A percentile compares a stretch with the other conserved stretches of the same genome.
Evolutionary conservation across 2,797 vertebrate genomes (phyloP).

Genomic region (Enteromius viviparus): DNA sequence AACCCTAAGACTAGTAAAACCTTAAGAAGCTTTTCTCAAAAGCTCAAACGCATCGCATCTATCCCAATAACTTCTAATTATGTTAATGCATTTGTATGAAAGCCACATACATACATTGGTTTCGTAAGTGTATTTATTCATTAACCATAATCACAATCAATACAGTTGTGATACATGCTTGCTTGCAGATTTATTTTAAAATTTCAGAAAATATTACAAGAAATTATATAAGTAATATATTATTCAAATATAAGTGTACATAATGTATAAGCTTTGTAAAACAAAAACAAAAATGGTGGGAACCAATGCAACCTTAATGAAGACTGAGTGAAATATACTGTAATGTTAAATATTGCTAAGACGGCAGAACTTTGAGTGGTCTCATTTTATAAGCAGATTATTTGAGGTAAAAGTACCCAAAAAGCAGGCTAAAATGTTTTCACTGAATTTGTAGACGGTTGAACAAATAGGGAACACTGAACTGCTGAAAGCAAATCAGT

Average conservation of each 20-base stretch:
- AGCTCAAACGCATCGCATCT: neutral
- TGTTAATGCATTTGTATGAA: neutral
- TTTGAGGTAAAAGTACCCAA: conserved; percentile 5
- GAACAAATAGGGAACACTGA: conserved; percentile 2
- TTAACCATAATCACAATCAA: neutral
- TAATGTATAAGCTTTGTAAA: neutral
- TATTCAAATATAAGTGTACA: neutral
- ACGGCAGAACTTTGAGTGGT: neutral
- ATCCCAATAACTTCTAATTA: neutral
- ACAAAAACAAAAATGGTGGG: neutral
- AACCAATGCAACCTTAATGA: neutral
- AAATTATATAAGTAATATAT: neutral
- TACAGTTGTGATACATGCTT: neutral
- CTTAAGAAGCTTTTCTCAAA: neutral
- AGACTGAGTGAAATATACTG: neutral
- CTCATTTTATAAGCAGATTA: neutral
- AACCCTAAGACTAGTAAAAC: neutral
- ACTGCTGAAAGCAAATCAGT: conserved; percentile 35
- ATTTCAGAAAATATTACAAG: neutral
- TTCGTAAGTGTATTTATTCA: neutral
- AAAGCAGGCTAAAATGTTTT: conserved; percentile 57
- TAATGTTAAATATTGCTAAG: neutral
- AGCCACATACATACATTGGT: neutral
- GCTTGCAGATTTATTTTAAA: neutral
- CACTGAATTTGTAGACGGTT: neutral